phyloP scores from a whole-genome alignment of 92 coral and sea anemone genomes.

The Heliopora coerulea region DNA sequence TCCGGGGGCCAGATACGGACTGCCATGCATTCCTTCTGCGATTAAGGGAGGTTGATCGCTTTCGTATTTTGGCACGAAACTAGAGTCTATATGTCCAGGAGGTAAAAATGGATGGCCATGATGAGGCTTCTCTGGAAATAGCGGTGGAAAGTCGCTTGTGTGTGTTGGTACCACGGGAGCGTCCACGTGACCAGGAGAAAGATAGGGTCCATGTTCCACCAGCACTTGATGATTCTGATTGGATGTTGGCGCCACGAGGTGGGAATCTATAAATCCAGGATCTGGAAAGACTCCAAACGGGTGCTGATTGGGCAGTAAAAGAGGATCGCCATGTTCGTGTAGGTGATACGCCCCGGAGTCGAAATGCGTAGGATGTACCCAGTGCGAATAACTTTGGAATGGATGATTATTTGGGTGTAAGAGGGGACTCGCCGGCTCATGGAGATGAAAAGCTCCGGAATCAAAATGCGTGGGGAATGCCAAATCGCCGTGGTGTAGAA shows the following conservation, averaged over 20 bases:
- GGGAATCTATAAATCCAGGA: constrained; percentile 36
- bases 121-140: constrained; percentile 32
- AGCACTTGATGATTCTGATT: constrained; percentile 32
- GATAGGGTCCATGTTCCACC: constrained; percentile 29
- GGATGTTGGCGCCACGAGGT: constrained; percentile 26
- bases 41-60: constrained; percentile 38
- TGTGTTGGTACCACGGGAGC: constrained; percentile 28
- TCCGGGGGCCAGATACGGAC: constrained; percentile 38
- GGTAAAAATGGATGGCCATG: constrained; percentile 43
- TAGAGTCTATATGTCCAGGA: constrained; percentile 34
- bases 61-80: constrained; percentile 17
- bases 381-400: background rate
- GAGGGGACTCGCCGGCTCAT: constrained; percentile 21
- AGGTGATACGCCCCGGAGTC: constrained; percentile 43
- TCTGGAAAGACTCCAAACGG: constrained; percentile 35
- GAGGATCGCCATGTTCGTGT: constrained; percentile 29
- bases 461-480: constrained; percentile 35
- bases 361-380: constrained; percentile 24
- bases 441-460: constrained; percentile 30
- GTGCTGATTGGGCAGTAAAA: constrained; percentile 20
- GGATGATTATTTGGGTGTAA: constrained; percentile 7
- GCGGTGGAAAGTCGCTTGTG: constrained; percentile 33
- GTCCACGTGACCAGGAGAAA: constrained; percentile 34
- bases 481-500: constrained; percentile 38
- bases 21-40: constrained; percentile 29